Evolutionary conservation across 2,888 invertebrate genomes (phyloP).

Genomic region (Campoplex nolae): DNA sequence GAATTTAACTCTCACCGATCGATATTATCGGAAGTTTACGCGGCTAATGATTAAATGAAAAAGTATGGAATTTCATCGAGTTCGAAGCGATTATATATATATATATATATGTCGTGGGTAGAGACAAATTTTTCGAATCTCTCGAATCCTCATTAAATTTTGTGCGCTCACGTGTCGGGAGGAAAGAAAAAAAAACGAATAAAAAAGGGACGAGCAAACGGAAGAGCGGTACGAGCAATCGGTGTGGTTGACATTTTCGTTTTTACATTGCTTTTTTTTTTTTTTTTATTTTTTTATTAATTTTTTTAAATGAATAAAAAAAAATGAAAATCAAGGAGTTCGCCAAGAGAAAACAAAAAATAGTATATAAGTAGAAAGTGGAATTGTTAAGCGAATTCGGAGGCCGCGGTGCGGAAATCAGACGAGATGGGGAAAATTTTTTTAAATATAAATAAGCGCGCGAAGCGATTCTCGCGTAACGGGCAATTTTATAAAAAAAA

Average conservation of each 20-base stretch:
- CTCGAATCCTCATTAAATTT: background rate
- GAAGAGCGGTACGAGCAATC: no score
- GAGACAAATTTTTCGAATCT: background rate
- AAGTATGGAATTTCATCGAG: no score
- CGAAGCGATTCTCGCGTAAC: slow-evolving; percentile 42
- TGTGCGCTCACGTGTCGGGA: no score
- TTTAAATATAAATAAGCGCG: slow-evolving; percentile 11
- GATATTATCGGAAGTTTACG: no score
- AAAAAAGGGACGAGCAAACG: no score
- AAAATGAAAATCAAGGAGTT: background rate
- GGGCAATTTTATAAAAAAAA: slow-evolving; percentile 12
- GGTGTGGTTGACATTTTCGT: no score
- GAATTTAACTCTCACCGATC: no score
- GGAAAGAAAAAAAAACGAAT: no score
- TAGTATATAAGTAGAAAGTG: slow-evolving; percentile 8
- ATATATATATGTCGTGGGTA: background rate
- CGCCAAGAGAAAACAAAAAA: no score
- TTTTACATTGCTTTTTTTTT: no score
- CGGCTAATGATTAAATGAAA: no score
- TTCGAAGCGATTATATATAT: background rate
- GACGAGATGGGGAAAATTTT: slow-evolving; percentile 12
- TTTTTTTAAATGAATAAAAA: background rate
- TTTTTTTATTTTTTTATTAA: no score
- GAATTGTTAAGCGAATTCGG: slow-evolving; percentile 51
- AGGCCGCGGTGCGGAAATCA: slow-evolving; percentile 22